Evolutionary conservation across 1,140 invertebrate genomes (phyloP), one percentile per base, ranked within the genome.

Genomic region (Eueides isabella): DNA sequence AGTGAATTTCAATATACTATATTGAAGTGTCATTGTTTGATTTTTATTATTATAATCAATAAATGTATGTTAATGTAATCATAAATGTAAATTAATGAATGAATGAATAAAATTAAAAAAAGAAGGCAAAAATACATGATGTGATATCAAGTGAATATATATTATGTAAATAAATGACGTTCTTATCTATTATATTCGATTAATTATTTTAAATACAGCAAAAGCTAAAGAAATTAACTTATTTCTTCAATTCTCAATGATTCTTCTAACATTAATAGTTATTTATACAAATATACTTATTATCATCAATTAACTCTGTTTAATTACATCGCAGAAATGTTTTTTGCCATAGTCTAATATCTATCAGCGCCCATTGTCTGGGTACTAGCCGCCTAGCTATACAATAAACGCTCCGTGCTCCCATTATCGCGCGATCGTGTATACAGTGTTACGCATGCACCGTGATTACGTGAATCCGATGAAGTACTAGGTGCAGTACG

Each of bases 341-440:
- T 19, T 55, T 55, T 55, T 55, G 48, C 48, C 41, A 44, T 44
- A 44, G 41, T 44, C 26, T 12, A 55, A 55, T 26, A 19, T 55
- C 48, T 26, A 55, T 55, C 48, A 23, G 48, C 48, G 19, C 11
- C 48, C 48, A 55, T 55, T 55, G 48, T 55, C 23, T 5, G 2
- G 5, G 16, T 16, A n/a, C 41, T 44, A 48, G 48, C 48, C 35
- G 61, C 66, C 66, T 44, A 29, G 23, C 48, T 3, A 31, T 70
- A 33, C 63, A 71, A 71, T 71, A 64, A 38, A 64, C 69, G 38
- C 26, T 71, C 31, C 69, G 62, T 65, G 69, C 48, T n/a, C 38
- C 23, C 61, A 64, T 71, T 71, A 71, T 64, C 61, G 69, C 62
- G 12, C 61, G 69, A 71, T 71, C 69, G 69, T 71, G 69, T 71